phyloP scores from a whole-genome alignment of 2,797 vertebrate genomes.

The Octomys mimax region DNA sequence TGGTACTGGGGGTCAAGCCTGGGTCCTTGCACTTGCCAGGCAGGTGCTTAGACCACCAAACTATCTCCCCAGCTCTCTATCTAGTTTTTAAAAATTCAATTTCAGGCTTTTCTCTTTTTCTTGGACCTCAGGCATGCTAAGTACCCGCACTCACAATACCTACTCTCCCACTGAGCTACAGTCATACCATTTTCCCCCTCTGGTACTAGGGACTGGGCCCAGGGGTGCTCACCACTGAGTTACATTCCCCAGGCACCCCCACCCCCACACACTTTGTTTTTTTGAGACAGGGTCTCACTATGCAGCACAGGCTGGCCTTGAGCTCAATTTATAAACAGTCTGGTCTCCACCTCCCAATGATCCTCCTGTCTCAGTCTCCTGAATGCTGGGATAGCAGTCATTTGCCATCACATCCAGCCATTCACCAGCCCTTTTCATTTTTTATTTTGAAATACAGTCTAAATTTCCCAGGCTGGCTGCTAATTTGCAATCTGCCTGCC shows the following conservation, averaged over 20 bases:
- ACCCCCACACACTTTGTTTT: too few relatives aligned
- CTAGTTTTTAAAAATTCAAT: conserved; percentile 44
- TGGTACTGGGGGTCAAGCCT: too few relatives aligned
- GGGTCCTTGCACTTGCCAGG: too few relatives aligned
- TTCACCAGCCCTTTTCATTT: not conserved
- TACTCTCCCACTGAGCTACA: not conserved
- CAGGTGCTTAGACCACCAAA: too few relatives aligned
- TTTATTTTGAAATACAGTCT: not conserved
- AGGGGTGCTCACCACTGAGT: not conserved
- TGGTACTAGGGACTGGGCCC: not conserved
- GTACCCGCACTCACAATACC: not conserved
- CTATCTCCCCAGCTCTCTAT: not conserved
- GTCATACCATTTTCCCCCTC: not conserved
- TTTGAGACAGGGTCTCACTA: too few relatives aligned
- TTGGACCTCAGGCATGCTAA: not conserved
- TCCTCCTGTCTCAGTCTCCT: too few relatives aligned
- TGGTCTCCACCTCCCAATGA: too few relatives aligned
- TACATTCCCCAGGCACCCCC: not conserved
- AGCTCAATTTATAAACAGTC: too few relatives aligned
- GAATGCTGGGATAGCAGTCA: too few relatives aligned
- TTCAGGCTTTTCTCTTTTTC: not conserved
- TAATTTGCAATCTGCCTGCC: too few relatives aligned
- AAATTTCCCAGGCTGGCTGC: not conserved
- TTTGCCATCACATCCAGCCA: too few relatives aligned
- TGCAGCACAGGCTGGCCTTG: too few relatives aligned